phyloP scores from a whole-genome alignment of 1,140 invertebrate genomes.

The Agraylea sexmaculata region DNA sequence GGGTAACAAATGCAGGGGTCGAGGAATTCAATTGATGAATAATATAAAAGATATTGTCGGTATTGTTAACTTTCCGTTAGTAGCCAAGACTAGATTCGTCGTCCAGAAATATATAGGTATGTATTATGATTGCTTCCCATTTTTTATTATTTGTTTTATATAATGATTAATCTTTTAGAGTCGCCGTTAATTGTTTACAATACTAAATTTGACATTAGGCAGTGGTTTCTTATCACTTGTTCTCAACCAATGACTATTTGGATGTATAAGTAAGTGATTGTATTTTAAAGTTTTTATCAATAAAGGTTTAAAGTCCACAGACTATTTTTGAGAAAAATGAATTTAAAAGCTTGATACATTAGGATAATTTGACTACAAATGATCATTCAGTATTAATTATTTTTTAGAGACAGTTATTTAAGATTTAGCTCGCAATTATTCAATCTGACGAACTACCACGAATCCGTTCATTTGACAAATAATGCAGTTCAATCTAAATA shows the following conservation, averaged over 20 bases:
- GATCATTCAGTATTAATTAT: conserved; percentile 12
- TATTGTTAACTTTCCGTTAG: conserved; percentile 46
- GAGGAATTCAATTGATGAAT: conserved; percentile 80
- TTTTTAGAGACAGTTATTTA: conserved; percentile 71
- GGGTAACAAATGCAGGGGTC: conserved; percentile 81
- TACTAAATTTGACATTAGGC: conserved; percentile 88
- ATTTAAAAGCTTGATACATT: not conserved
- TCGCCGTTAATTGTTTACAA: conserved; percentile 70
- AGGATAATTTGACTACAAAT: conserved; percentile 7
- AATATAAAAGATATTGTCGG: conserved; percentile 76
- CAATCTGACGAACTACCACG: conserved; percentile 78
- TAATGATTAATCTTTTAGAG: conserved; percentile 1
- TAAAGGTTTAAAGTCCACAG: not conserved
- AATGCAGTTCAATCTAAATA: conserved; percentile 89
- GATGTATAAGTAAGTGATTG: conserved; percentile 68
- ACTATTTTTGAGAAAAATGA: conserved; percentile 5
- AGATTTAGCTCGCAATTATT: conserved; percentile 89
- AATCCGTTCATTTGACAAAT: conserved; percentile 88
- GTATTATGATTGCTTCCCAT: conserved; percentile 8
- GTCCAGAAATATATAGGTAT: conserved; percentile 93
- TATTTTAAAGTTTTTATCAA: conserved; percentile 9
- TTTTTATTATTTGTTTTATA: conserved; percentile 6
- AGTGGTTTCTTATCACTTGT: conserved; percentile 86
- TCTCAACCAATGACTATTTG: conserved; percentile 84
- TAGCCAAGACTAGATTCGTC: conserved; percentile 69